Percentiles rank a stretch among this genome's conserved stretches.
Conservation (phyloP, 2,888 invertebrate genomes). For the Caradrina clavipalpis region DNA sequence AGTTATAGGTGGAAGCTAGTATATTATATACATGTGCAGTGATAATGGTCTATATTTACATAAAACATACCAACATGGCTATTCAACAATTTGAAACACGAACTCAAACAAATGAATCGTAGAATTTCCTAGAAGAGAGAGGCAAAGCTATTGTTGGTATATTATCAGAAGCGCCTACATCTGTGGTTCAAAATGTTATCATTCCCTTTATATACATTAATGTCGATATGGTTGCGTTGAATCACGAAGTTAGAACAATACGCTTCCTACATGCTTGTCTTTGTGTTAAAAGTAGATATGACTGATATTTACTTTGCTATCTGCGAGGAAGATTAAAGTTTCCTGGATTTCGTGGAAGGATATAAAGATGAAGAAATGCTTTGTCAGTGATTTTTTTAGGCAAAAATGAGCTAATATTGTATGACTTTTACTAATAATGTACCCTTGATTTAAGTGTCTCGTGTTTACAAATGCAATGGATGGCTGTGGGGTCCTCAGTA, state of each 20-base stretch:
- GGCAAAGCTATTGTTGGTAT: conserved; percentile 45
- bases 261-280: conserved; percentile 57
- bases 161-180: conserved; percentile 59
- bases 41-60: not conserved
- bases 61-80: not conserved
- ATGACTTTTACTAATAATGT: not conserved
- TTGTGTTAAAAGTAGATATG: conserved; percentile 49
- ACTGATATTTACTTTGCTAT: conserved; percentile 30
- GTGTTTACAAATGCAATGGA: no score
- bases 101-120: conserved; percentile 35
- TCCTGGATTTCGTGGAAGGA: conserved; percentile 10
- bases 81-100: conserved; percentile 29
- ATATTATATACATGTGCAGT: not conserved
- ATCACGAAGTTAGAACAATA: conserved; percentile 72
- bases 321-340: not conserved
- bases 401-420: not conserved
- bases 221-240: conserved; percentile 60
- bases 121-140: conserved; percentile 51
- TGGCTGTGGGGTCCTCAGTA: no score
- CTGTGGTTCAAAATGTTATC: conserved; percentile 64
- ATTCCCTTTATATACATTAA: conserved; percentile 44
- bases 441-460: no score
- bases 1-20: no score
- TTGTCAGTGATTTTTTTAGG: not conserved
- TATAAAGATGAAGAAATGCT: not conserved